Conservation (phyloP, 2,888 invertebrate species). For the Mermis nigrescens region DNA sequence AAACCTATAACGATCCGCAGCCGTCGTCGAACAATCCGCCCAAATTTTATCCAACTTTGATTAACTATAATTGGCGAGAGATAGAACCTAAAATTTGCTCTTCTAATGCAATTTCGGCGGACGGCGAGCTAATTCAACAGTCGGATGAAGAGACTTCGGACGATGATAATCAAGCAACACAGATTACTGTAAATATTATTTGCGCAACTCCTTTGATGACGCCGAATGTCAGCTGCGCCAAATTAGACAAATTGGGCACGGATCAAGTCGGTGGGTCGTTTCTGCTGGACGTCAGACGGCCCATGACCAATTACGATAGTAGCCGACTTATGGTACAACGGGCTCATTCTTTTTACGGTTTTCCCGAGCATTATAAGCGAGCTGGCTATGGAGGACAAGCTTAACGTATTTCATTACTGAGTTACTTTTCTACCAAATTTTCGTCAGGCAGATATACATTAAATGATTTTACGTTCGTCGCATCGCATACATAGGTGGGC, state of each 20-base stretch:
- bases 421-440: no score
- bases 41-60: background rate
- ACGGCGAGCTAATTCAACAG: no score
- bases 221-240: background rate
- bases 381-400: background rate
- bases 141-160: no score
- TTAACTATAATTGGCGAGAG: no score
- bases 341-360: background rate
- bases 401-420: no score
- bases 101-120: no score
- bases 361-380: background rate
- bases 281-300: background rate
- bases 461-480: no score
- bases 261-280: background rate
- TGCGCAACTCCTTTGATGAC: background rate
- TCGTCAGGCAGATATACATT: no score
- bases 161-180: background rate
- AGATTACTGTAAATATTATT: background rate
- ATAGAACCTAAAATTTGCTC: no score
- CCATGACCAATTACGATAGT: background rate
- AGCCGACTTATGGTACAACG: background rate
- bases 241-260: background rate
- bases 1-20: no score
- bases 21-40: background rate
- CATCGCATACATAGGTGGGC: no score